A percentile compares a stretch with the other conserved stretches of the same genome.
Evolutionary conservation across 2,797 vertebrate genomes (phyloP).

Genomic region (Aulostomus chinensis): DNA sequence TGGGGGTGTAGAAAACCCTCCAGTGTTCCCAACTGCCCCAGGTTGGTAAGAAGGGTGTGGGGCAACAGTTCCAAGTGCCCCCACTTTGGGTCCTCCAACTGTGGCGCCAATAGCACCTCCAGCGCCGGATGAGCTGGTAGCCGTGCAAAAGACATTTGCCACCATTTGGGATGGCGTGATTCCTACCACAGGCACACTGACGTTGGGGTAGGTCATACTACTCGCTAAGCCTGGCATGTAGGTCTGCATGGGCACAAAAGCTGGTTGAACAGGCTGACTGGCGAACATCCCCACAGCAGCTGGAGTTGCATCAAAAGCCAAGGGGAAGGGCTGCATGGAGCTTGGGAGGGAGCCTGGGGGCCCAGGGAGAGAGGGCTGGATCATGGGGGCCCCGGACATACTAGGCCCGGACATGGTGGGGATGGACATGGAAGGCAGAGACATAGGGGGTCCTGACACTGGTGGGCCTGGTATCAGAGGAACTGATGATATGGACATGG

Average conservation of each 20-base stretch:
- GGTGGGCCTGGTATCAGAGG: conserved; percentile 73
- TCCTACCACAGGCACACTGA: conserved; percentile 88
- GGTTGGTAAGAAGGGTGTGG: conserved; percentile 57
- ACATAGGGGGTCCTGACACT: conserved; percentile 72
- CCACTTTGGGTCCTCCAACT: conserved; percentile 69
- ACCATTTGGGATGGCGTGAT: conserved; percentile 96
- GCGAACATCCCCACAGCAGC: conserved; percentile 78
- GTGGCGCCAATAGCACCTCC: conserved; percentile 58
- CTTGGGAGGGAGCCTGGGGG: conserved; percentile 77
- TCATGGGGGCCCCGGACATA: conserved; percentile 71
- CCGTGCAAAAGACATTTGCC: conserved; percentile 91
- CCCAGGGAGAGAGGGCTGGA: conserved; percentile 56
- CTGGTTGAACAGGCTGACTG: conserved; percentile 78
- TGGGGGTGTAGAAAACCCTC: conserved; percentile 61
- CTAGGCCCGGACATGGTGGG: conserved; percentile 72
- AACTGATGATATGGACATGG: conserved; percentile 68
- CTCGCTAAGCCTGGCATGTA: conserved; percentile 81
- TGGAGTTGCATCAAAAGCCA: conserved; percentile 77
- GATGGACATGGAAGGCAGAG: conserved; percentile 76
- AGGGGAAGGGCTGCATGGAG: conserved; percentile 84
- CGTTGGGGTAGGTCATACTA: conserved; percentile 83
- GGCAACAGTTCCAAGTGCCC: conserved; percentile 46
- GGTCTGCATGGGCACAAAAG: conserved; percentile 81
- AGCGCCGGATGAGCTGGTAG: conserved; percentile 73
- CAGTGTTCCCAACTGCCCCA: conserved; percentile 34